These are phyloP conservation scores for Astur gentilis DNA, from an alignment of 2,113 vertebrate species.

Conservation along the genomic window DNA sequence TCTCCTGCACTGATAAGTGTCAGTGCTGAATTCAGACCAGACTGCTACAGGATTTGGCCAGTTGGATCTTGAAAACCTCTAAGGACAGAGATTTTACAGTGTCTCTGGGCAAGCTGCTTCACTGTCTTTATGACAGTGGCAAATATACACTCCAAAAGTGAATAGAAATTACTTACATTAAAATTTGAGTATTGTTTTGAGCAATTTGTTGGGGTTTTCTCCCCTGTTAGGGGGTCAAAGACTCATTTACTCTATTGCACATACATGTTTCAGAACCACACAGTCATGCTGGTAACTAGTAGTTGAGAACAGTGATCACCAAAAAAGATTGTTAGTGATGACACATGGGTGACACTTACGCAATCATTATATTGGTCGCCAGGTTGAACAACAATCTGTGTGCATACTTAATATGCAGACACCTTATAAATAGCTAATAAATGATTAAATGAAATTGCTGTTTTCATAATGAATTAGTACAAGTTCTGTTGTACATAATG, in stretches of 20 bases:
- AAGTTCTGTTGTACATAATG: slow-evolving; percentile 29
- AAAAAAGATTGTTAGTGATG: neutral
- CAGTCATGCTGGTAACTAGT: neutral
- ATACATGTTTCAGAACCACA: neutral
- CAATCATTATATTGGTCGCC: neutral
- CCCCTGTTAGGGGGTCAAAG: neutral
- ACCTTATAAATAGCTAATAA: slow-evolving; percentile 62
- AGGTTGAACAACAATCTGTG: slow-evolving; percentile 36
- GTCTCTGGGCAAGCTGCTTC: neutral
- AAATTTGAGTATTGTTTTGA: neutral
- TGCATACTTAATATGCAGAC: slow-evolving; percentile 17
- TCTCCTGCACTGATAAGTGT: neutral
- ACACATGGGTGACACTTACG: neutral
- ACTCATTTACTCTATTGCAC: neutral
- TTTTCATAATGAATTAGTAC: slow-evolving; percentile 57
- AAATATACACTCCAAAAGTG: neutral
- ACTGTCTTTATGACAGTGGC: neutral
- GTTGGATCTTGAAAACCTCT: neutral
- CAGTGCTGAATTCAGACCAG: neutral
- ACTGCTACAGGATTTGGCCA: neutral
- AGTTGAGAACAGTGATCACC: neutral
- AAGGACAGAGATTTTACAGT: neutral
- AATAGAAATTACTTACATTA: neutral
- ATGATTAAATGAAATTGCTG: slow-evolving; percentile 54
- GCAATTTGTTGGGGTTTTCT: neutral